phyloP scores from a whole-genome alignment of 2,113 vertebrate species.

The Syngnathus floridae region DNA sequence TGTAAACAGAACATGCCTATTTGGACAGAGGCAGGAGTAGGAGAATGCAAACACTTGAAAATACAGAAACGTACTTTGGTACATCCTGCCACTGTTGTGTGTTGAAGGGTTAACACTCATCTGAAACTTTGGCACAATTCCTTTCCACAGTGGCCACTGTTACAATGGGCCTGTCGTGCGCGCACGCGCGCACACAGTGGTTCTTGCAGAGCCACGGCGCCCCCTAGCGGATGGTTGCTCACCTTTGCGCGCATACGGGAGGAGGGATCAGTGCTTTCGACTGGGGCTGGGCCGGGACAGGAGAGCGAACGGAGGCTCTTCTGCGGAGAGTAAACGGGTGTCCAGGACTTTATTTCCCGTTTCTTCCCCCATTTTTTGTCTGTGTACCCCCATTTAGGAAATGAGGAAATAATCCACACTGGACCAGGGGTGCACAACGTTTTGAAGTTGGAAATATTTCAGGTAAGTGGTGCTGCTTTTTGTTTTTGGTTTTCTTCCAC shows the following conservation, averaged over 20 bases:
- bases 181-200: slow-evolving; percentile 24
- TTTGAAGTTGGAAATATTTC: slow-evolving; percentile 42
- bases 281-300: slow-evolving; percentile 48
- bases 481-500: slow-evolving; percentile 38
- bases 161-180: background rate
- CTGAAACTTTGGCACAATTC: slow-evolving; percentile 16
- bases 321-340: slow-evolving; percentile 51
- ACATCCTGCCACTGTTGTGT: background rate
- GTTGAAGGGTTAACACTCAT: slow-evolving; percentile 6
- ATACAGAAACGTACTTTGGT: background rate
- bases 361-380: slow-evolving; percentile 19
- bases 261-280: slow-evolving; percentile 44
- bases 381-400: slow-evolving; percentile 14
- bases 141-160: background rate
- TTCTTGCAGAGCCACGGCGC: slow-evolving; percentile 56
- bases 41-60: background rate
- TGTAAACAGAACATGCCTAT: too few species aligned
- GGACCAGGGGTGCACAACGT: slow-evolving; percentile 14
- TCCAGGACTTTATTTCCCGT: slow-evolving; percentile 39
- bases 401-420: slow-evolving; percentile 52
- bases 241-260: slow-evolving; percentile 29
- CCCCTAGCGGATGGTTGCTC: slow-evolving; percentile 44
- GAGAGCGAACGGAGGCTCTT: slow-evolving; percentile 52
- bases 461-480: slow-evolving; percentile 40
- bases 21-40: background rate